Evolutionary conservation across 2,888 invertebrate genomes (phyloP).

Genomic region (Alsophila aescularia): DNA sequence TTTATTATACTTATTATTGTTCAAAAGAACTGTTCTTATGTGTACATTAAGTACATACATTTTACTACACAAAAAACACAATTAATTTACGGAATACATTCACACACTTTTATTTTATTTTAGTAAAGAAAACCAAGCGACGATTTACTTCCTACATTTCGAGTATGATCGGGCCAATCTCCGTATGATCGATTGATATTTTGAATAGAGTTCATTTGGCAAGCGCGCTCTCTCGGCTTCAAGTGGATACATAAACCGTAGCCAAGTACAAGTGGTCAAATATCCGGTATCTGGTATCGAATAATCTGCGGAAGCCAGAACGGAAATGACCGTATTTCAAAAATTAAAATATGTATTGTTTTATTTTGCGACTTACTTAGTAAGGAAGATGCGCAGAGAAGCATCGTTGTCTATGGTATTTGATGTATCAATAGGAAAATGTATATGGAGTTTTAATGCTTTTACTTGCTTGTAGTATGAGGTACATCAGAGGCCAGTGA

Average conservation of each 20-base stretch:
- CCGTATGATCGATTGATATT: constrained; percentile 23
- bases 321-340: constrained; percentile 37
- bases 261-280: constrained; percentile 51
- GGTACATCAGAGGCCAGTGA: too few species aligned
- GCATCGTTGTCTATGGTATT: too few species aligned
- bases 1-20: too few species aligned
- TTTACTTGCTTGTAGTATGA: too few species aligned
- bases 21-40: too few species aligned
- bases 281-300: constrained; percentile 32
- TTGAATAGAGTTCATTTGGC: constrained; percentile 54
- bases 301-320: constrained; percentile 16
- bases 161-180: constrained; percentile 3
- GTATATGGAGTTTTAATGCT: too few species aligned
- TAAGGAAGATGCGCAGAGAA: too few species aligned
- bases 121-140: background rate
- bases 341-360: too few species aligned
- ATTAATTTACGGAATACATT: too few species aligned
- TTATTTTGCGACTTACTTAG: background rate
- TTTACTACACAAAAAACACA: too few species aligned
- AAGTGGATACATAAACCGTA: constrained; percentile 45
- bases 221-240: constrained; percentile 45
- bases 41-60: too few species aligned
- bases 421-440: too few species aligned
- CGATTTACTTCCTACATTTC: background rate
- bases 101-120: background rate